A percentile compares a stretch with the other conserved stretches of the same genome.
Evolutionary conservation across 2,888 invertebrate genomes (phyloP).

Genomic region (Seladonia tumulorum): DNA sequence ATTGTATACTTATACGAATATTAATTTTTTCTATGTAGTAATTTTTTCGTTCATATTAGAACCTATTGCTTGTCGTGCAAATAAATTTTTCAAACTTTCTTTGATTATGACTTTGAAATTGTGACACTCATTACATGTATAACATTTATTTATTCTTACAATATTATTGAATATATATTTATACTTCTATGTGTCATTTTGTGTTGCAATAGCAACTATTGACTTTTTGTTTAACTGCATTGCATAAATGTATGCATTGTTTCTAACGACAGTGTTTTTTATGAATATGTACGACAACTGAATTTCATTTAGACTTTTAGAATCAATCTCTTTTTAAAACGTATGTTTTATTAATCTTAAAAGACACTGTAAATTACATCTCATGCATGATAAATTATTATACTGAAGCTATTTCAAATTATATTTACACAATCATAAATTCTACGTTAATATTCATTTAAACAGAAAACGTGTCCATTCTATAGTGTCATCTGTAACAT

Average conservation of each 20-base stretch:
- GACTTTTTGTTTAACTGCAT: constrained; percentile 28
- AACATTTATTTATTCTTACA: constrained; percentile 50
- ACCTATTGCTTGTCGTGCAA: constrained; percentile 21
- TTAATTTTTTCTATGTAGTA: constrained; percentile 9
- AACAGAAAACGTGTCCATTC: constrained; percentile 35
- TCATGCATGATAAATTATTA: constrained; percentile 45
- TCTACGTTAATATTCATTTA: constrained; percentile 43
- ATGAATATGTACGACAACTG: constrained; percentile 2
- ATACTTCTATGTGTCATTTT: constrained; percentile 20
- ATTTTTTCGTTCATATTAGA: constrained; percentile 17
- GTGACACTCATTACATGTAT: constrained; percentile 45
- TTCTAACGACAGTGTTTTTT: constrained; percentile 34
- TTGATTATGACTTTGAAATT: constrained; percentile 16
- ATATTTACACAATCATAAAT: constrained; percentile 40
- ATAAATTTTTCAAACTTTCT: constrained; percentile 19
- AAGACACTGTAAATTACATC: constrained; percentile 15
- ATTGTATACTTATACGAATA: background rate
- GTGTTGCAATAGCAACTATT: constrained; percentile 23
- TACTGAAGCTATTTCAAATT: constrained; percentile 23
- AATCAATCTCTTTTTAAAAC: background rate
- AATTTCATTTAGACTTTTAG: constrained; percentile 14
- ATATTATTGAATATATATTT: constrained; percentile 27
- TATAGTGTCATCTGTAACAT: constrained; percentile 40
- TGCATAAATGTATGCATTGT: constrained; percentile 19
- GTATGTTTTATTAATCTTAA: constrained; percentile 9